These are phyloP conservation scores for Microtus obscurus DNA, from an alignment of 2,797 vertebrate genomes.

Conservation along the genomic window DNA sequence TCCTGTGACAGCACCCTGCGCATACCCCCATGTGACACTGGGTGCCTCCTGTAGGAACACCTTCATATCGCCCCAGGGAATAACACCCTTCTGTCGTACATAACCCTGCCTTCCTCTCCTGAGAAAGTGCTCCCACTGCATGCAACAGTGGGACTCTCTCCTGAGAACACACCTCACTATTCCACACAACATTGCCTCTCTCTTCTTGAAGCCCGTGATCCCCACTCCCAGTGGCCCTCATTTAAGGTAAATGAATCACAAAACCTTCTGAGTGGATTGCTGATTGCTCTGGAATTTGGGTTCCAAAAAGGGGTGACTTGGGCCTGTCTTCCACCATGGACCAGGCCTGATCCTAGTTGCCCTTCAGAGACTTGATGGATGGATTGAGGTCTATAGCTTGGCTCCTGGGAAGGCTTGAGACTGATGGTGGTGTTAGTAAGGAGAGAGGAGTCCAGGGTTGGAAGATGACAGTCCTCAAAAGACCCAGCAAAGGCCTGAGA, in stretches of 20 bases:
- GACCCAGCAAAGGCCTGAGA: not conserved
- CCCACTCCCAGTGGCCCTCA: too few species aligned
- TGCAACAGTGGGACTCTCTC: not conserved
- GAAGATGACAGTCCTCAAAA: not conserved
- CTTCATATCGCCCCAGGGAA: not conserved
- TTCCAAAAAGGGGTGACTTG: not conserved
- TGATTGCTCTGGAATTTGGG: not conserved
- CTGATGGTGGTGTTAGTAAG: not conserved
- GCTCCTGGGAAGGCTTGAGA: not conserved
- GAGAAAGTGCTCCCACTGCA: fast-evolving
- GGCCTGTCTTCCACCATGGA: not conserved
- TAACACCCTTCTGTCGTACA: too few species aligned
- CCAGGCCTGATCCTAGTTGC: not conserved
- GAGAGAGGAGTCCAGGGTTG: not conserved
- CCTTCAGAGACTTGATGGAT: not conserved
- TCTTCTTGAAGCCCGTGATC: not conserved
- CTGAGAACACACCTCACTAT: not conserved
- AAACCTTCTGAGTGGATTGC: not conserved
- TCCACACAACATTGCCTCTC: not conserved
- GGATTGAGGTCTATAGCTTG: not conserved
- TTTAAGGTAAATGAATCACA: not conserved
- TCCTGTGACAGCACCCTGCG: not conserved
- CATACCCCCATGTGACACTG: fast-evolving
- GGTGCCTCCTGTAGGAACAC: not conserved
- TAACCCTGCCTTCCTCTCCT: not conserved